Evolutionary conservation across 2,797 vertebrate genomes (phyloP).

Genomic region (Cercopithecus neglectus): DNA sequence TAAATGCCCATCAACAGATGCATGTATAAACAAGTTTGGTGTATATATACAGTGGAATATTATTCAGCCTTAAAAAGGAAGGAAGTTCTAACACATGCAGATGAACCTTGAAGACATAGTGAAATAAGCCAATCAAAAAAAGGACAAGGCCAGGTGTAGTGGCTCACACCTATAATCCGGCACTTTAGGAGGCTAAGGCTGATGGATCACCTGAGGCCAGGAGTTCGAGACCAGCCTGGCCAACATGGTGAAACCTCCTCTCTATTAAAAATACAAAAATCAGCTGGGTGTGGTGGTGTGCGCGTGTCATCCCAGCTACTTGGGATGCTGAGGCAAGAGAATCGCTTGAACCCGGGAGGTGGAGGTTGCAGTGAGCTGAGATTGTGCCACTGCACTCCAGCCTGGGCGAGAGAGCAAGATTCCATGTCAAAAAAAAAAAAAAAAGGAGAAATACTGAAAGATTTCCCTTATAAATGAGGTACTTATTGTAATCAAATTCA

Average conservation of each 20-base stretch:
- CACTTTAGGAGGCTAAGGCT: no score
- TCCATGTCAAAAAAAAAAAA: background rate
- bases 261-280: background rate
- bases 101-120: background rate
- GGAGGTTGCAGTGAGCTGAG: background rate
- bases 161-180: no score
- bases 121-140: background rate
- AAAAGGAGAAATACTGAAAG: background rate
- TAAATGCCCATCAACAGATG: background rate
- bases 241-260: no score
- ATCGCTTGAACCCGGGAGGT: background rate
- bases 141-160: no score
- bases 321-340: background rate
- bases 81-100: background rate
- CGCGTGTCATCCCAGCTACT: accelerated
- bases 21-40: background rate
- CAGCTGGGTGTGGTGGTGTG: background rate
- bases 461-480: background rate
- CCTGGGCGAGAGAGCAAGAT: background rate
- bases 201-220: background rate
- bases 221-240: background rate
- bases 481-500: background rate
- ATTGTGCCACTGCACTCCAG: background rate
- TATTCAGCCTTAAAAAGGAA: background rate
- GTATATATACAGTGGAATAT: background rate